Percentiles rank a stretch among this genome's conserved stretches.
Evolutionary conservation across 2,113 vertebrate genomes (phyloP).

Genomic region (Rhombomys opimus): DNA sequence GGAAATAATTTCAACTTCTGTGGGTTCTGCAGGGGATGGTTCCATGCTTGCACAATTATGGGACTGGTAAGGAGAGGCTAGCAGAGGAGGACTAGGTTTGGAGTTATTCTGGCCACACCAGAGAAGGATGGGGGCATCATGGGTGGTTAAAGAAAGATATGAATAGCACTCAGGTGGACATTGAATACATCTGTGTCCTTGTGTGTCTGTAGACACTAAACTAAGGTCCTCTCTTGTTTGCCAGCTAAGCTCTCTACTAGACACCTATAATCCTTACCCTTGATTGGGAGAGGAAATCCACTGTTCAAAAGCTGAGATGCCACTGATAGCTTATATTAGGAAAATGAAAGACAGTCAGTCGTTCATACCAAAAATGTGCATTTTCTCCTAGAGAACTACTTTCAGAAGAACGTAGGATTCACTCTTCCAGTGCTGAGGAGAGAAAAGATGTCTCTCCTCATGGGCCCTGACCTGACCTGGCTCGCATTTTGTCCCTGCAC

Average conservation of each 20-base stretch:
- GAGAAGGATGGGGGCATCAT: not conserved
- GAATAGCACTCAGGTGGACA: not conserved
- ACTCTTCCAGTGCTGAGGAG: not conserved
- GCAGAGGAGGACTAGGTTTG: not conserved
- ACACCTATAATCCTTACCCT: too few species aligned
- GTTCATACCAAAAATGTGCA: not conserved
- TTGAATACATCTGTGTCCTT: not conserved
- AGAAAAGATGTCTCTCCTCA: not conserved
- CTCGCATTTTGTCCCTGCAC: not conserved
- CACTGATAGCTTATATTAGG: not conserved
- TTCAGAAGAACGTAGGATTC: not conserved
- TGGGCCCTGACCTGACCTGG: not conserved
- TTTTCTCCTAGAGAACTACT: conserved; percentile 28
- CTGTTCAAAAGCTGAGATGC: not conserved
- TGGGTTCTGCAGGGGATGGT: too few species aligned
- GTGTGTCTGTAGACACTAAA: not conserved
- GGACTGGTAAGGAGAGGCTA: not conserved
- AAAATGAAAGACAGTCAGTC: not conserved
- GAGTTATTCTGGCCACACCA: not conserved
- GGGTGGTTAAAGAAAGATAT: accelerated
- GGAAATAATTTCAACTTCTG: not conserved
- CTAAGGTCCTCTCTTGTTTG: not conserved
- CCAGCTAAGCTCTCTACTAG: not conserved
- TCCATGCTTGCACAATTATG: not conserved
- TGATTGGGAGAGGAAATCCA: not conserved